Conservation (phyloP, 2,113 vertebrate genomes). For the Aegypius monachus region DNA sequence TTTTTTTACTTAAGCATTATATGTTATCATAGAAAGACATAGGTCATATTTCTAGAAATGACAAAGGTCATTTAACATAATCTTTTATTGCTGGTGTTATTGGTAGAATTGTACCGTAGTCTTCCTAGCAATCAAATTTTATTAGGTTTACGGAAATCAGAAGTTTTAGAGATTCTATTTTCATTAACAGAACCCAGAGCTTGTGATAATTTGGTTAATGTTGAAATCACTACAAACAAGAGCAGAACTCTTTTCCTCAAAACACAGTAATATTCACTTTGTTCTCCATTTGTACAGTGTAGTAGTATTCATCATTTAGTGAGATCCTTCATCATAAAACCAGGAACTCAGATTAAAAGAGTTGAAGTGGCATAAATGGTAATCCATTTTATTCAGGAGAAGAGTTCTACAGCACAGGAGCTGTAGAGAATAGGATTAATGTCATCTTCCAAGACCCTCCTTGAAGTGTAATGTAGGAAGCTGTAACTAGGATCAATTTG, state of each 20-base stretch:
- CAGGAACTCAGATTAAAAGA: not conserved
- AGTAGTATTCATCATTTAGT: not conserved
- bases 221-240: not conserved
- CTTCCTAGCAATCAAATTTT: not conserved
- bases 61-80: not conserved
- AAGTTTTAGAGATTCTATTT: not conserved
- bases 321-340: not conserved
- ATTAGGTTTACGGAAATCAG: not conserved
- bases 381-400: not conserved
- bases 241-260: not conserved
- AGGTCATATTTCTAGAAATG: not conserved
- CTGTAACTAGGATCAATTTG: not conserved
- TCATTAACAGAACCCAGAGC: not conserved
- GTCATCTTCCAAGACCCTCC: not conserved
- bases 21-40: not conserved
- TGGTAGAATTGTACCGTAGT: not conserved
- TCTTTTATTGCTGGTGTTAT: not conserved
- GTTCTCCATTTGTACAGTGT: not conserved
- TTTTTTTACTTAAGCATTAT: not conserved
- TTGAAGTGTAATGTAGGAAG: not conserved
- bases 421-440: not conserved
- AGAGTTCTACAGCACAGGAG: not conserved
- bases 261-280: not conserved
- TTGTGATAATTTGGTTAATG: not conserved
- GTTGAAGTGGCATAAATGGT: not conserved